phyloP scores from a whole-genome alignment of 2,113 vertebrate genomes.

The Psilopogon haemacephalus region DNA sequence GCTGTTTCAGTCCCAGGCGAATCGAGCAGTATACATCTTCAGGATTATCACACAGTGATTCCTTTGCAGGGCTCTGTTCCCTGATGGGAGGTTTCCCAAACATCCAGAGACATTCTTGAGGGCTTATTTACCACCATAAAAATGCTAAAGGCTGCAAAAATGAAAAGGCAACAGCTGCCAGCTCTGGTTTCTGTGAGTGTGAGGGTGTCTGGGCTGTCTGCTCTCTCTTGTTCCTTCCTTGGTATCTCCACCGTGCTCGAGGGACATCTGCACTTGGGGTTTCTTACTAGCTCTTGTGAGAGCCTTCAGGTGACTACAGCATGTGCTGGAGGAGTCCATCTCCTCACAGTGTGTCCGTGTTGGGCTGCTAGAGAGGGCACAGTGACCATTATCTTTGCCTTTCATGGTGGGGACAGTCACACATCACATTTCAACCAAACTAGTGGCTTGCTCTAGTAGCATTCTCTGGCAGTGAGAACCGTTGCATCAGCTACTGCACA shows the following conservation, averaged over 20 bases:
- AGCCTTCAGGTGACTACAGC: neutral
- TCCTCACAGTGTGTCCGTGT: neutral
- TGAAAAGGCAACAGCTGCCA: neutral
- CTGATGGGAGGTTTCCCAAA: constrained; percentile 2
- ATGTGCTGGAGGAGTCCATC: neutral
- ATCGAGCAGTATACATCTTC: constrained; percentile 4
- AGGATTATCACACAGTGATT: neutral
- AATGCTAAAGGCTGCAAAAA: neutral
- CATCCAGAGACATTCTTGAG: constrained; percentile 15
- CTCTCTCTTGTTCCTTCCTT: neutral
- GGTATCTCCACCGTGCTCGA: neutral
- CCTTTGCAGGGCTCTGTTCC: neutral
- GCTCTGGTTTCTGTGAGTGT: neutral
- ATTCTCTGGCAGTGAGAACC: neutral
- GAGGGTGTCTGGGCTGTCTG: neutral
- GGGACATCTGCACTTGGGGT: neutral
- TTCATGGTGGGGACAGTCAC: neutral
- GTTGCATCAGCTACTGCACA: neutral
- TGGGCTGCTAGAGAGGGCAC: neutral
- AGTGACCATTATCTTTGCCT: neutral
- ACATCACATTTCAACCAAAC: neutral
- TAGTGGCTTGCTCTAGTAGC: neutral
- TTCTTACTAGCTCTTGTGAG: neutral
- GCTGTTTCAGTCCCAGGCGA: neutral
- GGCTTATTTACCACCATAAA: neutral